A percentile compares a stretch with the other conserved stretches of the same genome.
Evolutionary conservation across 1,140 invertebrate genomes (phyloP).

Genomic region (Araneus ventricosus): DNA sequence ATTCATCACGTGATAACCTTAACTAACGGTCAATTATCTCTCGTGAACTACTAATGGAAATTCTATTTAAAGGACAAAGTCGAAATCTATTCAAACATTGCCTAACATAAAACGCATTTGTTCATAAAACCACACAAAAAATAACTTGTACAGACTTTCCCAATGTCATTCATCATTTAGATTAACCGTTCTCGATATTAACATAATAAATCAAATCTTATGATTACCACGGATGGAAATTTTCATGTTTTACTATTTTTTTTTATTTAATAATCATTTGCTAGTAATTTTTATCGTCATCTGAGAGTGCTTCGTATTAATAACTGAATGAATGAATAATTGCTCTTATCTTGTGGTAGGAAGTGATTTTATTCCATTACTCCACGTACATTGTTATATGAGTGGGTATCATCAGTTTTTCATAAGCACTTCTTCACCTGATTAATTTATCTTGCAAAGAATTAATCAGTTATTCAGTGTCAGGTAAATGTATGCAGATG

Average conservation of each 20-base stretch:
- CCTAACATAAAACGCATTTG: neutral
- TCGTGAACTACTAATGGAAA: neutral
- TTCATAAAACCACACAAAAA: neutral
- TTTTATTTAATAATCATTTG: constrained; percentile 15
- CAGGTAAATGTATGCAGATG: too few relatives aligned
- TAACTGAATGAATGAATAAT: constrained; percentile 13
- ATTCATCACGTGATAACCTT: neutral
- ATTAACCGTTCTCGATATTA: constrained; percentile 25
- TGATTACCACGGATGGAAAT: neutral
- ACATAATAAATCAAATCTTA: constrained; percentile 55
- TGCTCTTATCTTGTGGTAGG: neutral
- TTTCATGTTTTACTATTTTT: constrained; percentile 6
- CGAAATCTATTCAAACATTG: constrained; percentile 14
- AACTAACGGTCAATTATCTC: neutral
- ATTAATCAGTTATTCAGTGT: too few relatives aligned
- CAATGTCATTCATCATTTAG: constrained; percentile 28
- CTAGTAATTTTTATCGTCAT: constrained; percentile 23
- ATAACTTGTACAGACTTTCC: neutral
- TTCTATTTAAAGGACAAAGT: constrained; percentile 1
- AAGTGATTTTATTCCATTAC: too few relatives aligned
- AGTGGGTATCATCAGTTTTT: too few relatives aligned
- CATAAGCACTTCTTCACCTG: too few relatives aligned
- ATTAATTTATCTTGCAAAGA: too few relatives aligned
- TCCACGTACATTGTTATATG: too few relatives aligned
- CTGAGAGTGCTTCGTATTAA: neutral